A percentile compares a stretch with the other conserved stretches of the same genome.
Evolutionary conservation across 2,113 vertebrate genomes (phyloP).

Genomic region (Kryptolebias marmoratus): DNA sequence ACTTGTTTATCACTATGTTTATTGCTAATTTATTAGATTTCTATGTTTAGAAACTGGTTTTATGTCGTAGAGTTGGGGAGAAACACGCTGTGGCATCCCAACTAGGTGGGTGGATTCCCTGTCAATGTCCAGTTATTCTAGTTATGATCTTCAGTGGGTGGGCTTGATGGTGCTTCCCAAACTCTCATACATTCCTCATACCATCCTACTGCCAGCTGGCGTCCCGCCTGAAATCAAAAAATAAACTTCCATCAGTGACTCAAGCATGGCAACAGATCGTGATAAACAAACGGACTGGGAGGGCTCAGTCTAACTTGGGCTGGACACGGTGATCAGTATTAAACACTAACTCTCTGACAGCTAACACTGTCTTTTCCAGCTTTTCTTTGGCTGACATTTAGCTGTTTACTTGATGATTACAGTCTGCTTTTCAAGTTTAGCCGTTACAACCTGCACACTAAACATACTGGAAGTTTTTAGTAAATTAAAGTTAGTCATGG

Average conservation of each 20-base stretch:
- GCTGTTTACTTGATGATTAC: not conserved
- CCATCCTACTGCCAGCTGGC: slow-evolving; percentile 52
- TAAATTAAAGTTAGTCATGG: not conserved
- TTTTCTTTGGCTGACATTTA: not conserved
- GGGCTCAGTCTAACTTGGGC: not conserved
- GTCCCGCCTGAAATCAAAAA: slow-evolving; percentile 34
- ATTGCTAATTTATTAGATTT: not conserved
- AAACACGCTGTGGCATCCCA: slow-evolving; percentile 1
- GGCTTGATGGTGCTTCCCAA: slow-evolving; percentile 27
- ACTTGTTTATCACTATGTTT: not conserved
- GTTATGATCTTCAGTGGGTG: slow-evolving; percentile 23
- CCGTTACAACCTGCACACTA: too few relatives aligned
- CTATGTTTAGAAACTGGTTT: not conserved
- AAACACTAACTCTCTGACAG: not conserved
- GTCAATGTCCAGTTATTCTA: slow-evolving; percentile 23
- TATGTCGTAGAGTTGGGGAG: not conserved
- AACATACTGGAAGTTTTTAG: too few relatives aligned
- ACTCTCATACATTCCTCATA: slow-evolving; percentile 46
- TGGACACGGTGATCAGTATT: slow-evolving; percentile 22
- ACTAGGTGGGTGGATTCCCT: slow-evolving; percentile 27
- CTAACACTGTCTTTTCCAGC: not conserved
- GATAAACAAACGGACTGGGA: slow-evolving; percentile 27
- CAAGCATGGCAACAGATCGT: slow-evolving; percentile 8
- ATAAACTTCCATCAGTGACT: slow-evolving; percentile 47
- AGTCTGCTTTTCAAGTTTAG: not conserved